A percentile compares a stretch with the other conserved stretches of the same genome.
Conservation (phyloP, 2,113 vertebrate species). For the Scortum barcoo region DNA sequence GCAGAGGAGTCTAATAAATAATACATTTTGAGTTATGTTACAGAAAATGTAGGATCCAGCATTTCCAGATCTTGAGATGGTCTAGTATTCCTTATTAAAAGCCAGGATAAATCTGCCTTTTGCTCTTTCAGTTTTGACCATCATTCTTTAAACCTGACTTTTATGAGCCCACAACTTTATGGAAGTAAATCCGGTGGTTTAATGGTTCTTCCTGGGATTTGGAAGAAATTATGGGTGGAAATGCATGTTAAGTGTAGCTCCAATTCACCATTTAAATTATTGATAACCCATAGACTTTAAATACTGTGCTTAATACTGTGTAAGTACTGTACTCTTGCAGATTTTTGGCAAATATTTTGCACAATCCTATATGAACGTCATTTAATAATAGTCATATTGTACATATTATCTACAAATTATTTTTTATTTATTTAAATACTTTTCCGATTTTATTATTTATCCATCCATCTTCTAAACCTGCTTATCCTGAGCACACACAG, state of each 20-base stretch:
- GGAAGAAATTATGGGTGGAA: neutral
- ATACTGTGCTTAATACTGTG: too few relatives aligned
- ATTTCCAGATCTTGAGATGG: neutral
- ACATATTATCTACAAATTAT: too few relatives aligned
- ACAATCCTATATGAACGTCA: too few relatives aligned
- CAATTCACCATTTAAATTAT: neutral
- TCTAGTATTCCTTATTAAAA: neutral
- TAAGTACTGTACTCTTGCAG: too few relatives aligned
- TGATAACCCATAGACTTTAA: too few relatives aligned
- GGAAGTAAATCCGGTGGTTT: neutral
- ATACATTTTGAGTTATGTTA: neutral
- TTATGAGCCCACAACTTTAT: neutral
- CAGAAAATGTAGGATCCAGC: conserved; percentile 1
- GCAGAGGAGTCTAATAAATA: rapidly evolving
- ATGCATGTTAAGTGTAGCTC: neutral
- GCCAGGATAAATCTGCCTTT: neutral
- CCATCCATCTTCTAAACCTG: too few relatives aligned
- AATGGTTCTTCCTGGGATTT: neutral
- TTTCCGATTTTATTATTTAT: too few relatives aligned
- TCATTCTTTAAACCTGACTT: neutral
- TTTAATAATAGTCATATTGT: too few relatives aligned
- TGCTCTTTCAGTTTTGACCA: neutral
- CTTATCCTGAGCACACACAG: too few relatives aligned
- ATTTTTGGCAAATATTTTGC: too few relatives aligned
- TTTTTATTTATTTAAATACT: too few relatives aligned